Percentiles rank a stretch among this genome's conserved stretches.
phyloP scores from a whole-genome alignment of 2,888 invertebrate genomes.

The Conus canariensis region DNA sequence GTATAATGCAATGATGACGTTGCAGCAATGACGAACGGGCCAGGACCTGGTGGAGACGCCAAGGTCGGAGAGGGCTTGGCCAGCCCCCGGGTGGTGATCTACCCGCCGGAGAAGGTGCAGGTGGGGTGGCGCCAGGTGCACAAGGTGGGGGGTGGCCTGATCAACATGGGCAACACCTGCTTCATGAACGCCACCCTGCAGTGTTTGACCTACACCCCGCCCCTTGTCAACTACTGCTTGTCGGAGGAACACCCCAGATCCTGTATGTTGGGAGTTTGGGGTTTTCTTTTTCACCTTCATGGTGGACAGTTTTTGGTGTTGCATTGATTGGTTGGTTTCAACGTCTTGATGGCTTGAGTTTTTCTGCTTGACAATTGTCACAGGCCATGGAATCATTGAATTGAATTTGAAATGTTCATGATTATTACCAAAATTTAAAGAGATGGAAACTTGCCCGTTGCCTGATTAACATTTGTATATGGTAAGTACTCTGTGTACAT shows the following conservation, averaged over 20 bases:
- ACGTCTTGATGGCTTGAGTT: no score
- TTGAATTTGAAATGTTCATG: no score
- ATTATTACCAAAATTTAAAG: no score
- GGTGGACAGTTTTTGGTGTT: not conserved
- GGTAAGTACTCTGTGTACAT: no score
- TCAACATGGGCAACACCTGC: constrained; percentile 98
- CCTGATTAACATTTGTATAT: no score
- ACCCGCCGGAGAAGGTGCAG: constrained; percentile 88
- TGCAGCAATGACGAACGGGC: constrained; percentile 53
- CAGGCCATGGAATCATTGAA: no score
- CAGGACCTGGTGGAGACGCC: constrained; percentile 34
- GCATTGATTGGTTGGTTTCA: not conserved
- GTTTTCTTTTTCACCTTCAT: not conserved
- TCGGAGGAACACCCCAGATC: constrained; percentile 69
- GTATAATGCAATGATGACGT: not conserved
- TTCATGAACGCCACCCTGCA: constrained; percentile 97
- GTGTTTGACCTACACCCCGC: constrained; percentile 80
- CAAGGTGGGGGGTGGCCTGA: constrained; percentile 89
- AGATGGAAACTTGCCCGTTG: no score
- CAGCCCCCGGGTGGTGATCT: constrained; percentile 89
- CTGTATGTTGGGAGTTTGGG: constrained; percentile 63
- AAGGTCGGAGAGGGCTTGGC: constrained; percentile 82
- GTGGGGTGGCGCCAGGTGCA: constrained; percentile 86
- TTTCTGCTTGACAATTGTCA: no score
- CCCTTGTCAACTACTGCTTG: constrained; percentile 78